Evolutionary conservation across 1,140 invertebrate genomes (phyloP).

Genomic region (Vanessa atalanta): DNA sequence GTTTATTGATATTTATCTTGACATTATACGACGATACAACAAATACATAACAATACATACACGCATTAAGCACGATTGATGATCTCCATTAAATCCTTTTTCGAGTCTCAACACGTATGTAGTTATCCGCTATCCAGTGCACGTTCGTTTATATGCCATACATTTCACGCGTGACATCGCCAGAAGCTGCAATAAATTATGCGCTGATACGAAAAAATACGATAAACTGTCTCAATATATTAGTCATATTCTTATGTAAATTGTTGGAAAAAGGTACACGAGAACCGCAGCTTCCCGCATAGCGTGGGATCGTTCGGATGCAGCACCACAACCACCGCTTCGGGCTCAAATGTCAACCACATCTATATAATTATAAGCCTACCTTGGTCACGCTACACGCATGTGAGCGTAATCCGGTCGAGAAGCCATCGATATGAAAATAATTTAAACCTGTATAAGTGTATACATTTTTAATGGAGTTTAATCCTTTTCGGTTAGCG

Average conservation of each 20-base stretch:
- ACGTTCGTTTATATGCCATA: slow-evolving; percentile 58
- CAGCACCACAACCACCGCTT: slow-evolving; percentile 44
- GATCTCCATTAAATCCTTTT: slow-evolving; percentile 40
- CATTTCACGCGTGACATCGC: slow-evolving; percentile 61
- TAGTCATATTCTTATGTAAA: slow-evolving; percentile 32
- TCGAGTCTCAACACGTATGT: slow-evolving; percentile 52
- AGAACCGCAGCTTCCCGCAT: slow-evolving; percentile 68
- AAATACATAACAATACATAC: slow-evolving; percentile 22
- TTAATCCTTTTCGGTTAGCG: neutral
- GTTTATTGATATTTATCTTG: slow-evolving; percentile 1
- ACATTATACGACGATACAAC: slow-evolving; percentile 1
- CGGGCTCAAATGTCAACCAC: slow-evolving; percentile 72
- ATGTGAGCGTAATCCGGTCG: slow-evolving; percentile 41
- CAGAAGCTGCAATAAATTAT: slow-evolving; percentile 64
- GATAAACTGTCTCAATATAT: slow-evolving; percentile 45
- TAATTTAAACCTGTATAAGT: slow-evolving; percentile 16
- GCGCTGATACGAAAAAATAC: slow-evolving; percentile 57
- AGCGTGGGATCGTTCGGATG: slow-evolving; percentile 58
- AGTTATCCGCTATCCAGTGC: slow-evolving; percentile 58
- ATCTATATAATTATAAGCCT: slow-evolving; percentile 61
- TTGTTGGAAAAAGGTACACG: slow-evolving; percentile 14
- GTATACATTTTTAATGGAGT: slow-evolving; percentile 1
- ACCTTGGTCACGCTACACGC: slow-evolving; percentile 57
- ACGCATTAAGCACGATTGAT: slow-evolving; percentile 36
- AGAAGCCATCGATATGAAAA: slow-evolving; percentile 44